phyloP scores from a whole-genome alignment of 2,113 vertebrate species.

The Triplophysa siluroides region DNA sequence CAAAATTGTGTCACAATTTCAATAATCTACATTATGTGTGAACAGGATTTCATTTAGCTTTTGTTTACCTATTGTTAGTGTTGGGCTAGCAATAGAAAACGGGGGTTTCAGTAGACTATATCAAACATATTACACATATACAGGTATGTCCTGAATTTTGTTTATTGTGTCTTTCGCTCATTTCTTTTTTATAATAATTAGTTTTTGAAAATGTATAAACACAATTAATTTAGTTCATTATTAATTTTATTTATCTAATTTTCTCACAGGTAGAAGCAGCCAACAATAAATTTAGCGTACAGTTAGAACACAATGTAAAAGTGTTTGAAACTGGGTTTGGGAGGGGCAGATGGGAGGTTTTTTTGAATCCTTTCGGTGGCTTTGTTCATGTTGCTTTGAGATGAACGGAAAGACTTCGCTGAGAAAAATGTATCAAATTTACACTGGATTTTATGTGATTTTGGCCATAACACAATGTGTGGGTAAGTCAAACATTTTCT shows the following conservation, averaged over 20 bases:
- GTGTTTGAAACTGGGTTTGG: neutral
- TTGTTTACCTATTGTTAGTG: too few species aligned
- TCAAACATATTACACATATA: too few species aligned
- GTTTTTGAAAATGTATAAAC: too few species aligned
- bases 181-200: too few species aligned
- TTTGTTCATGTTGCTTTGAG: constrained; percentile 17
- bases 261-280: neutral
- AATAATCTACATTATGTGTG: too few species aligned
- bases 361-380: neutral
- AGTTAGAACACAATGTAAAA: neutral
- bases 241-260: neutral
- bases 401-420: constrained; percentile 36
- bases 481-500: constrained; percentile 39
- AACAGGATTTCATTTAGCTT: too few species aligned
- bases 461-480: constrained; percentile 12
- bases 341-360: constrained; percentile 1
- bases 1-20: too few species aligned
- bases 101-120: too few species aligned
- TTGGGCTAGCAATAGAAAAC: too few species aligned
- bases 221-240: too few species aligned
- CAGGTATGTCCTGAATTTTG: too few species aligned
- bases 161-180: too few species aligned
- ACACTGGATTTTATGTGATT: constrained; percentile 26
- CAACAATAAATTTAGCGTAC: neutral
- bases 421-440: constrained; percentile 46